phyloP scores from a whole-genome alignment of 2,888 invertebrate species.

The Anthrax anthrax region DNA sequence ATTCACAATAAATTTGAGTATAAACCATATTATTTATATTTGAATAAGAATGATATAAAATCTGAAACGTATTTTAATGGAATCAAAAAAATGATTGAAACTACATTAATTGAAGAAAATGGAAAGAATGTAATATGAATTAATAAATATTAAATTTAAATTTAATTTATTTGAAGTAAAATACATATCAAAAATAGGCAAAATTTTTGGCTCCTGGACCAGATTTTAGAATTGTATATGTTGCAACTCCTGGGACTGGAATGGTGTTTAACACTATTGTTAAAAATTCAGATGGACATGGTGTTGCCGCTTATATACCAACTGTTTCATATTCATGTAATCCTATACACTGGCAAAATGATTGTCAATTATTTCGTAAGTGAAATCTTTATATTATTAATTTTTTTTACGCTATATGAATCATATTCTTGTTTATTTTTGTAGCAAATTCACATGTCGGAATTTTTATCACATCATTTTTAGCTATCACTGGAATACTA shows the following conservation, averaged over 20 bases:
- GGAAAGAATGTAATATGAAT: neutral
- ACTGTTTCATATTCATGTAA: slow-evolving; percentile 5
- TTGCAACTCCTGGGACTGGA: slow-evolving; percentile 4
- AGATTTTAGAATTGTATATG: slow-evolving; percentile 3
- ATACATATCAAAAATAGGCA: slow-evolving; percentile 2
- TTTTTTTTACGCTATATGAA: neutral
- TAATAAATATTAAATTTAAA: neutral
- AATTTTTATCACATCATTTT: neutral
- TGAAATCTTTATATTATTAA: neutral
- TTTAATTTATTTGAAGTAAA: neutral
- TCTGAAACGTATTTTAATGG: slow-evolving; percentile 4
- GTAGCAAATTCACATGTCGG: neutral
- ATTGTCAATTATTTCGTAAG: slow-evolving; percentile 6
- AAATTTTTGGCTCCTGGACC: neutral
- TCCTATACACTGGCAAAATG: neutral
- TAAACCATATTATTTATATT: neutral
- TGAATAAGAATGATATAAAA: slow-evolving; percentile 3
- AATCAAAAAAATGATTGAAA: slow-evolving; percentile 2
- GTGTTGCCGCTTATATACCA: slow-evolving; percentile 3
- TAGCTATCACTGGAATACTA: neutral
- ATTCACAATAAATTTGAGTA: slow-evolving; percentile 3
- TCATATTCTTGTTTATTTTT: neutral
- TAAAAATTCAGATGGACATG: neutral
- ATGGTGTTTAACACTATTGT: slow-evolving; percentile 7
- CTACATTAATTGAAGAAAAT: neutral